These are phyloP conservation scores for Cirrhinus molitorella DNA, from an alignment of 2,797 vertebrate genomes.

Conservation along the genomic window DNA sequence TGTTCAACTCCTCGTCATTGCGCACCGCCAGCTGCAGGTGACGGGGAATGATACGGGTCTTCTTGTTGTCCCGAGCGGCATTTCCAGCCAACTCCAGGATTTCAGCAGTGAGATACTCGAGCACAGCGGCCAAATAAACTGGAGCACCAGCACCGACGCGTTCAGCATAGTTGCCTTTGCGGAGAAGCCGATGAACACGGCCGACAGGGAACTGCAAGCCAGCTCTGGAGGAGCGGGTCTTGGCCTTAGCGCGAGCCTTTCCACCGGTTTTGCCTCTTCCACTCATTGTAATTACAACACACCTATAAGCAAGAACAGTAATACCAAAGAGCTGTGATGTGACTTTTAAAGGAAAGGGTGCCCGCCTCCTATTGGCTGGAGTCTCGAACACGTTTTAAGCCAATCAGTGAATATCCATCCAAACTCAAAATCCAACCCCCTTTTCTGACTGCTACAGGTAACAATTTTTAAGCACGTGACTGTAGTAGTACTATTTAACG, in stretches of 20 bases:
- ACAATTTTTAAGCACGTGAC: too few species aligned
- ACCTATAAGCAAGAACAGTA: rapidly evolving
- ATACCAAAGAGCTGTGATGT: rapidly evolving
- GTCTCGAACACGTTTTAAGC: not conserved
- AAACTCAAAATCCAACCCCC: not conserved
- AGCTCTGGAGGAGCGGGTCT: not conserved
- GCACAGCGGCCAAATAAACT: too few species aligned
- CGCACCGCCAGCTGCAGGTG: not conserved
- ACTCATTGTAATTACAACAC: not conserved
- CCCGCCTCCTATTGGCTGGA: not conserved
- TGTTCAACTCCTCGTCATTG: not conserved
- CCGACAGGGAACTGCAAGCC: not conserved
- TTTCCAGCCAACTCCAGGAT: too few species aligned
- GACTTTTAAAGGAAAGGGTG: not conserved
- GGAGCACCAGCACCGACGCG: not conserved
- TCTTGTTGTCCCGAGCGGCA: too few species aligned
- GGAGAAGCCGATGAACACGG: not conserved
- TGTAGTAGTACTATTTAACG: too few species aligned
- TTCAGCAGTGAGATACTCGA: too few species aligned
- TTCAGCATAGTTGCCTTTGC: not conserved
- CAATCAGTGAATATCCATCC: not conserved
- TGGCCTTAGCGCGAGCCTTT: not conserved
- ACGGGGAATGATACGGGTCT: too few species aligned
- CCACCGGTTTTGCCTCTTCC: not conserved
- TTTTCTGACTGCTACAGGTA: not conserved